These are phyloP conservation scores for Cyphomyrus plagiostoma DNA, from an alignment of 2,113 vertebrate species.

Conservation along the genomic window DNA sequence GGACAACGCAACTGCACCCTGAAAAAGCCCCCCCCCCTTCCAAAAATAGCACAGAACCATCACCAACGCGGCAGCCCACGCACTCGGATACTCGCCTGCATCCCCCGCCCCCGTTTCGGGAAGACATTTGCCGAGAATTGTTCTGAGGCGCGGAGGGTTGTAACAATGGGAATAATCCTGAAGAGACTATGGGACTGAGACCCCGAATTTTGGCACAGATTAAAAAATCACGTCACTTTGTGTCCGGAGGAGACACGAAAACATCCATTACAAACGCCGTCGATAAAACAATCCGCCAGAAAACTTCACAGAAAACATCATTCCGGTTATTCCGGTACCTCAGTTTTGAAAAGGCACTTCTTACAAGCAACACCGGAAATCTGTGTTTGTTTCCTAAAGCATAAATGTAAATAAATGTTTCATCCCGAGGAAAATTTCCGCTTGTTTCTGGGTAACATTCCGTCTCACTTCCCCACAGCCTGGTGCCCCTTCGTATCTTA, in stretches of 20 bases:
- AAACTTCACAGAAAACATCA: not conserved
- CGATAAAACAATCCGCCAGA: not conserved
- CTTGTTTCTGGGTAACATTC: not conserved
- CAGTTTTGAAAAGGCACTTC: not conserved
- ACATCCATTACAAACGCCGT: not conserved
- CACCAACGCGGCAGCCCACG: conserved; percentile 42
- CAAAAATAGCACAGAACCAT: conserved; percentile 27
- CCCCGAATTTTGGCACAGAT: not conserved
- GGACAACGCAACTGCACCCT: conserved; percentile 59
- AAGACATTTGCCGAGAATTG: not conserved
- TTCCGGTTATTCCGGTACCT: not conserved
- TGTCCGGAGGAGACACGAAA: too few relatives aligned
- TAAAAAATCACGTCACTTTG: not conserved
- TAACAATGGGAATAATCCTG: not conserved
- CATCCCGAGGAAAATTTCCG: not conserved
- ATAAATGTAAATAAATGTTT: not conserved
- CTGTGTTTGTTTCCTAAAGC: not conserved
- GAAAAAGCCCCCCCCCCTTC: conserved; percentile 34
- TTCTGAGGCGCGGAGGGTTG: not conserved
- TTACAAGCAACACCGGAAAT: too few relatives aligned
- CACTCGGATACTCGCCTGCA: conserved; percentile 27
- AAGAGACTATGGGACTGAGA: not conserved
- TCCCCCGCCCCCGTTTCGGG: conserved; percentile 22
- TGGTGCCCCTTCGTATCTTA: too few relatives aligned
- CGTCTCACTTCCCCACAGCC: not conserved